Base-by-base conservation (phyloP, 2,797 vertebrate genomes). In the Pelobates cultripes region DNA sequence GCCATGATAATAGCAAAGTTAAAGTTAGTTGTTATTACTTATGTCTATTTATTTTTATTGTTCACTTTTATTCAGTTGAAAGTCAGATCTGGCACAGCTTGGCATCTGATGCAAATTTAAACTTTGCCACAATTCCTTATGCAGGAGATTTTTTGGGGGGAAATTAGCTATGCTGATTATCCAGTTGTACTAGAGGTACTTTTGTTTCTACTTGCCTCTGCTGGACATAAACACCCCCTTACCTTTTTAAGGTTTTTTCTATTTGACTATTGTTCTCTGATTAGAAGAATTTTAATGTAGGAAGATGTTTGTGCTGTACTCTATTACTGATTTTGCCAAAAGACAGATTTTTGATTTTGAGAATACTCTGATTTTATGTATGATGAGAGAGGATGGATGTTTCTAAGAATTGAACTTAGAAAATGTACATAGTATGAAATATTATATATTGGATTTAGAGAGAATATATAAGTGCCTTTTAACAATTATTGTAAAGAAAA, bases 401-500 rank as follows among this genome's bases (percentile, higher is more conserved):
- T 73, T 45, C 28, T 61, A 74, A 60, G 55, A 43, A 74, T n/a
- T 43, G 14, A 28, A 8, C 17, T 2, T 64, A 61, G 70, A 45
- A 13, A 57, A 4, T 79, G 51, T 83, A 78, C 44, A 71, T 71
- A 53, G 67, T 15, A 77, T 61, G 69, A 10, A 7, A 70, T 73
- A 14, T 51, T 69, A 67, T 51, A 61, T 47, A 12, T 44, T 77
- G 41, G 60, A 72, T 28, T 7, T 53, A 73, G 57, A 55, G 12
- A n/a, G 12, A 61, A 81, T 77, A 43, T 47, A 51, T 41, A 63
- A 42, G 47, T 78, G 79, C 45, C 45, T 77, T 44, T n/a, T 67
- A 78, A 45, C 43, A 78, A 73, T 67, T 69, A 45, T 55, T 75
- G 72, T 75, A 75, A 70, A 75, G 71, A 73, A n/a, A 42, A 3